Percentiles rank a stretch among this genome's conserved stretches.
These are phyloP conservation scores for Grammomys surdaster DNA, from an alignment of 2,113 vertebrate genomes.

Conservation along the genomic window DNA sequence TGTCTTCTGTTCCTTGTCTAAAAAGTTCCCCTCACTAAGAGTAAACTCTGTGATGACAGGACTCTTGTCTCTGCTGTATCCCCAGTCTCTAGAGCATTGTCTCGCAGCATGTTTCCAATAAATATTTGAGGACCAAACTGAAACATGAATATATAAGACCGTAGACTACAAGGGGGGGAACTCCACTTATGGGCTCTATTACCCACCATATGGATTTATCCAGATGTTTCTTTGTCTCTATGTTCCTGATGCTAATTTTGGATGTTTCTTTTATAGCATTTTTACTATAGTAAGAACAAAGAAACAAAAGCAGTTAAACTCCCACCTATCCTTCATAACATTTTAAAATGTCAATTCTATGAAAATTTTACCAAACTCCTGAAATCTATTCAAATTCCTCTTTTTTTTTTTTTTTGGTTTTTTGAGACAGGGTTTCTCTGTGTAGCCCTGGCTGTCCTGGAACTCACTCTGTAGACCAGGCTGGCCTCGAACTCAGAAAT, in stretches of 20 bases:
- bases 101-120: slow-evolving; percentile 26
- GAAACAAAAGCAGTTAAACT: slow-evolving; percentile 55
- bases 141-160: slow-evolving; percentile 32
- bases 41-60: background rate
- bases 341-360: slow-evolving; percentile 57
- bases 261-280: background rate
- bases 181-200: background rate
- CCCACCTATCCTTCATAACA: background rate
- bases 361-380: slow-evolving; percentile 3
- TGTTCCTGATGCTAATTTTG: background rate
- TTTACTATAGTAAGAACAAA: slow-evolving; percentile 1
- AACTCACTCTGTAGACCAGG: too few species aligned
- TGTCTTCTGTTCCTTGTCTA: background rate
- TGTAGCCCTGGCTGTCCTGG: too few species aligned
- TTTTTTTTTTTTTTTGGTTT: background rate
- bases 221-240: slow-evolving; percentile 29
- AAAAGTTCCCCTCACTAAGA: background rate
- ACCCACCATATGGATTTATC: background rate
- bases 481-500: too few species aligned
- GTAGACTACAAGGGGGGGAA: background rate
- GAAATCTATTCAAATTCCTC: background rate
- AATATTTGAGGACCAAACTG: slow-evolving; percentile 25
- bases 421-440: too few species aligned
- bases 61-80: background rate
- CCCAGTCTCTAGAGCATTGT: background rate